Conservation (phyloP, 1,140 invertebrate genomes). For the Scylla paramamosain region DNA sequence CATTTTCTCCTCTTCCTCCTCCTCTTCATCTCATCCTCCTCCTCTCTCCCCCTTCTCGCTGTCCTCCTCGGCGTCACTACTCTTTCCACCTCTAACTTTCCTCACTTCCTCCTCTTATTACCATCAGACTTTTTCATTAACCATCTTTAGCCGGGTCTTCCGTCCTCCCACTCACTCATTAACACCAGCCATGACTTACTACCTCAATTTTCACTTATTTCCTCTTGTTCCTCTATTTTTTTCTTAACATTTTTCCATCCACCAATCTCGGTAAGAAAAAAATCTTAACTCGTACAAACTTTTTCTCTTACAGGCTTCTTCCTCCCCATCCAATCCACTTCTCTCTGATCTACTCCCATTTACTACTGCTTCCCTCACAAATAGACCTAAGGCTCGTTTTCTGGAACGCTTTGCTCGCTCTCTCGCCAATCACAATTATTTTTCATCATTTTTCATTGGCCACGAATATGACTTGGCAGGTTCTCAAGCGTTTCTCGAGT, state of each 20-base stretch:
- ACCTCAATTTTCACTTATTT: background rate
- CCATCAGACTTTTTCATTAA: background rate
- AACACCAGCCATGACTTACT: background rate
- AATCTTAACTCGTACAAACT: background rate
- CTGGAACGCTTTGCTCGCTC: no score
- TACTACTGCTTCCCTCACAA: no score
- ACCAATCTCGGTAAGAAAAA: no score
- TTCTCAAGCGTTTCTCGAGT: no score
- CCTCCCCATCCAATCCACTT: no score
- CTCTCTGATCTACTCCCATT: no score
- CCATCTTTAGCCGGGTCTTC: background rate
- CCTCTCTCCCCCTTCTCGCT: background rate
- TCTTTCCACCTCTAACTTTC: background rate
- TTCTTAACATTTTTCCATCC: background rate
- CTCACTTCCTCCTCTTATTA: background rate
- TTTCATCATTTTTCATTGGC: no score
- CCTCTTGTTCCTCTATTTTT: background rate
- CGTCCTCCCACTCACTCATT: background rate
- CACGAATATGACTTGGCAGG: no score
- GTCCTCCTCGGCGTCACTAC: background rate
- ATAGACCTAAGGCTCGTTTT: no score
- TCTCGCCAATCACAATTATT: no score
- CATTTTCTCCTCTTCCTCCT: background rate
- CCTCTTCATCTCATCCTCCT: background rate
- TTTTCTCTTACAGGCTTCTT: background rate